phyloP scores from a whole-genome alignment of 2,888 invertebrate species.

The Strigamia maritima region DNA sequence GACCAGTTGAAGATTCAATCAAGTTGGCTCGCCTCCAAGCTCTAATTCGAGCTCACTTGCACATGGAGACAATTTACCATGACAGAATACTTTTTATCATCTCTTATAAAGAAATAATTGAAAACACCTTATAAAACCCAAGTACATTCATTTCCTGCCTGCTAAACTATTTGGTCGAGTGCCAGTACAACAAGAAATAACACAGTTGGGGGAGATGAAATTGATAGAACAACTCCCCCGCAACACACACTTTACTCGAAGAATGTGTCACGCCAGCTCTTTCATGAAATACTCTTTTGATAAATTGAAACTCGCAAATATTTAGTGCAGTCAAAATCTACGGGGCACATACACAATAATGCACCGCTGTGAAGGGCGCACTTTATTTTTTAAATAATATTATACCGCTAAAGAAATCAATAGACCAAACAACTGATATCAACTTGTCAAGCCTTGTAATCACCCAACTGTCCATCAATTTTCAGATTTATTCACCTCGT shows the following conservation, averaged over 20 bases:
- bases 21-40: not conserved
- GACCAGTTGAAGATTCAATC: constrained; percentile 1
- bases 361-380: not conserved
- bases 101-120: constrained; percentile 33
- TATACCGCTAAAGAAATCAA: not conserved
- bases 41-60: constrained; percentile 28
- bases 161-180: constrained; percentile 15
- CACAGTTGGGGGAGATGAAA: constrained; percentile 15
- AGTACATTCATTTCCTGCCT: constrained; percentile 9
- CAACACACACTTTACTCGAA: not conserved
- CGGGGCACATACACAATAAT: not conserved
- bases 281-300: constrained; percentile 1
- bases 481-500: constrained; percentile 10
- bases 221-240: constrained; percentile 12
- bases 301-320: constrained; percentile 10
- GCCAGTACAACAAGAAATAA: constrained; percentile 10
- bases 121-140: constrained; percentile 28
- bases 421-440: constrained; percentile 15
- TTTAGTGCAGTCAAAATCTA: constrained; percentile 9
- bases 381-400: not conserved
- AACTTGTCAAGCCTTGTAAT: constrained; percentile 15
- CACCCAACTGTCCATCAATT: constrained; percentile 10
- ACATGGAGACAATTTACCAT: constrained; percentile 36
- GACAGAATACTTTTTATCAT: constrained; percentile 16
- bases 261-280: constrained; percentile 15